phyloP scores from a whole-genome alignment of 2,888 invertebrate species.

The Alviniconcha strummeri region DNA sequence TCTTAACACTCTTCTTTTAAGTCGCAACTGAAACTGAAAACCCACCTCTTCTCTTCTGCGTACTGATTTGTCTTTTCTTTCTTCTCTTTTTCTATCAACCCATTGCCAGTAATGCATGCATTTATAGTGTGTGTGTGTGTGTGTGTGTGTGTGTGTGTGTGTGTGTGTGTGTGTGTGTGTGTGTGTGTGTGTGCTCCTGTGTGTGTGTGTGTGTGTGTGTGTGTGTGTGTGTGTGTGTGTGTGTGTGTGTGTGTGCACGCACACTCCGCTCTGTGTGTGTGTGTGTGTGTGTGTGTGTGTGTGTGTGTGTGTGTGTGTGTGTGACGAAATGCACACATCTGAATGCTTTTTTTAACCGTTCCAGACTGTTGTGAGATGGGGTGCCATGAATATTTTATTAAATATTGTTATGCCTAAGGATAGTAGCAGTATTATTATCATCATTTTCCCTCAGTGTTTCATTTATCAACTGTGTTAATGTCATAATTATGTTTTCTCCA shows the following conservation, averaged over 20 bases:
- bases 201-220: slow-evolving; percentile 23
- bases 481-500: too few species aligned
- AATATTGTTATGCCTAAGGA: too few species aligned
- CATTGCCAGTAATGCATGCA: neutral
- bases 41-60: neutral
- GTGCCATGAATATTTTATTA: too few species aligned
- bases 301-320: slow-evolving; percentile 3
- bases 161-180: slow-evolving; percentile 5
- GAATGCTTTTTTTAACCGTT: too few species aligned
- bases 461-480: too few species aligned
- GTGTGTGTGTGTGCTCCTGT: slow-evolving; percentile 3
- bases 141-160: slow-evolving; percentile 17
- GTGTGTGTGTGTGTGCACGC: slow-evolving; percentile 9
- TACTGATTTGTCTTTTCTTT: neutral
- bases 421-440: too few species aligned
- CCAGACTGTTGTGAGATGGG: too few species aligned
- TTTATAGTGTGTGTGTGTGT: too few species aligned
- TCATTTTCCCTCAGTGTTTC: too few species aligned
- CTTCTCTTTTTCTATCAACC: neutral
- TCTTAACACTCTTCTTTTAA: neutral
- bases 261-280: neutral
- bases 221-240: slow-evolving; percentile 1
- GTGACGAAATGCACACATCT: neutral
- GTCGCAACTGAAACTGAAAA: too few species aligned
- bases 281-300: slow-evolving; percentile 13